These are phyloP conservation scores for Ceratitis capitata DNA, from an alignment of 1,140 invertebrate genomes.

Conservation along the genomic window DNA sequence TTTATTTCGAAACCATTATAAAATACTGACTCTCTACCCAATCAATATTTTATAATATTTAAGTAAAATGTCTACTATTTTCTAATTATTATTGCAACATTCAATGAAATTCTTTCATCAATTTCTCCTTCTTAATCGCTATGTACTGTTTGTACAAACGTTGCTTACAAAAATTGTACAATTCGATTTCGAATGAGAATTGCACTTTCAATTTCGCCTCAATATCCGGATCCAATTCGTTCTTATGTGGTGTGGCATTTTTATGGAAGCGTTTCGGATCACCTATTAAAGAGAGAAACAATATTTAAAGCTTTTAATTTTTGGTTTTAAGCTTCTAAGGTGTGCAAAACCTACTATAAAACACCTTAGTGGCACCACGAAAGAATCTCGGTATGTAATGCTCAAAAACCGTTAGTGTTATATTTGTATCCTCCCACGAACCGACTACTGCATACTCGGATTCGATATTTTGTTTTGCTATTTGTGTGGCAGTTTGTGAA, in stretches of 20 bases:
- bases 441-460: constrained; percentile 87
- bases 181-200: constrained; percentile 77
- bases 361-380: constrained; percentile 71
- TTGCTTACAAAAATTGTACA: constrained; percentile 89
- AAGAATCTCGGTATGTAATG: constrained; percentile 87
- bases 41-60: too few relatives aligned
- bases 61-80: too few relatives aligned
- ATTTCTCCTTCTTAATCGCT: constrained; percentile 69
- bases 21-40: too few relatives aligned
- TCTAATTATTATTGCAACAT: too few relatives aligned
- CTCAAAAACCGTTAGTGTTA: constrained; percentile 83
- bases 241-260: constrained; percentile 65
- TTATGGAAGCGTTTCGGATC: constrained; percentile 72
- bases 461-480: constrained; percentile 85
- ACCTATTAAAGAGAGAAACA: constrained; percentile 53
- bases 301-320: too few relatives aligned
- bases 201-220: constrained; percentile 52
- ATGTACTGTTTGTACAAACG: constrained; percentile 82
- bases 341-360: constrained; percentile 69
- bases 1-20: too few relatives aligned
- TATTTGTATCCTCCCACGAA: constrained; percentile 86
- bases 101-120: constrained; percentile 46
- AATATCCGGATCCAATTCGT: constrained; percentile 55
- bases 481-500: constrained; percentile 79
- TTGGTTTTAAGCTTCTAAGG: constrained; percentile 54